Evolutionary conservation across 2,888 invertebrate genomes (phyloP).

Genomic region (Drosophila robusta): DNA sequence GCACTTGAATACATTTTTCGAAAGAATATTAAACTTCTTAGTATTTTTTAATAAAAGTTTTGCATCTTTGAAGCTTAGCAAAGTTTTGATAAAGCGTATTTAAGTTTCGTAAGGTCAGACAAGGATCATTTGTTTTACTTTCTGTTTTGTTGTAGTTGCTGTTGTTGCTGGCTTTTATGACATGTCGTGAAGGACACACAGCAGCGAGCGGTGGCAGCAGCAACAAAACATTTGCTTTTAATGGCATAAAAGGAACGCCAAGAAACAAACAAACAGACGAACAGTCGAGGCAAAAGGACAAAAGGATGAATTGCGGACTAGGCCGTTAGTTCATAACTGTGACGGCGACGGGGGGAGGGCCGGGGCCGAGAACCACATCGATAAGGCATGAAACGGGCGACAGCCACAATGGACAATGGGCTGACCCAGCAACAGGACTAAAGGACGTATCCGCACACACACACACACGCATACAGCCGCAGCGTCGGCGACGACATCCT

Average conservation of each 20-base stretch:
- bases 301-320: constrained; percentile 46
- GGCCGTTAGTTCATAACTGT: constrained; percentile 53
- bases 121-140: constrained; percentile 13
- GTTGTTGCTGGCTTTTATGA: constrained; percentile 59
- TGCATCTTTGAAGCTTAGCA: neutral
- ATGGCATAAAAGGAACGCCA: constrained; percentile 44
- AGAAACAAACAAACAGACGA: constrained; percentile 17
- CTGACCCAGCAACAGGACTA: constrained; percentile 57
- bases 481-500: constrained; percentile 72
- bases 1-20: neutral
- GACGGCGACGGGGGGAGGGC: constrained; percentile 19
- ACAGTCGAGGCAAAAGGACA: constrained; percentile 19
- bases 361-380: constrained; percentile 50
- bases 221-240: constrained; percentile 54
- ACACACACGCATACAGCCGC: neutral
- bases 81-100: constrained; percentile 34
- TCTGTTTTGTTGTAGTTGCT: constrained; percentile 17
- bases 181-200: constrained; percentile 70
- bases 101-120: constrained; percentile 7
- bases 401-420: constrained; percentile 70
- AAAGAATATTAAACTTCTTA: neutral
- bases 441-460: constrained; percentile 9
- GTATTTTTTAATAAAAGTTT: neutral
- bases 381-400: constrained; percentile 61
- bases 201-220: constrained; percentile 5